Percentiles rank a stretch among this genome's conserved stretches.
These are phyloP conservation scores for Therioaphis trifolii DNA, from an alignment of 2,888 invertebrate genomes.

Conservation along the genomic window DNA sequence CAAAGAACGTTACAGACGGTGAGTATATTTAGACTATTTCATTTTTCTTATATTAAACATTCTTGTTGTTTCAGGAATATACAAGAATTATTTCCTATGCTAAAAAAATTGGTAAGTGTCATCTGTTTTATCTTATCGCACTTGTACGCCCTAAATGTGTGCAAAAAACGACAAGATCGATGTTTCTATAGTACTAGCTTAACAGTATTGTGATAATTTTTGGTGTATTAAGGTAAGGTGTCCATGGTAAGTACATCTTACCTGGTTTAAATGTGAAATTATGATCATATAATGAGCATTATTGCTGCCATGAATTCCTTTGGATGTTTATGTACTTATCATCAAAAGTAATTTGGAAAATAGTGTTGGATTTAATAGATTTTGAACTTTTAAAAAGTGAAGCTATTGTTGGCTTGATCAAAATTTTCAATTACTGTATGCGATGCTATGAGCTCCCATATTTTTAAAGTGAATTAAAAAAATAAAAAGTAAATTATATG, in stretches of 20 bases:
- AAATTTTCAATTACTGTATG: no score
- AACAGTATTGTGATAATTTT: slow-evolving; percentile 51
- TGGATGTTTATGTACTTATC: no score
- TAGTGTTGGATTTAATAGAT: no score
- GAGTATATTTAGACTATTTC: not conserved
- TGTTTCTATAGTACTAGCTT: slow-evolving; percentile 46
- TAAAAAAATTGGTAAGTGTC: slow-evolving; percentile 52
- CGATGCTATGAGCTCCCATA: no score
- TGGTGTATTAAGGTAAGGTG: slow-evolving; percentile 50
- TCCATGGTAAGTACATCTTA: slow-evolving; percentile 55
- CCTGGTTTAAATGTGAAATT: slow-evolving; percentile 25
- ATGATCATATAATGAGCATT: not conserved
- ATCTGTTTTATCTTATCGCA: slow-evolving; percentile 23
- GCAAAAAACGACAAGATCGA: slow-evolving; percentile 20
- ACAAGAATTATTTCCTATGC: slow-evolving; percentile 46
- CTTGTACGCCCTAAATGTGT: slow-evolving; percentile 20
- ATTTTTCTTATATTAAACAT: not conserved
- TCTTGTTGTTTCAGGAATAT: slow-evolving; percentile 31
- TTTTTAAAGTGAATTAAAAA: no score
- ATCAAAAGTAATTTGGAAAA: no score
- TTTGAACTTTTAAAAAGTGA: no score
- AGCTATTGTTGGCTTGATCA: no score
- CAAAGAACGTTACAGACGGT: slow-evolving; percentile 51
- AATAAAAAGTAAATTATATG: no score
- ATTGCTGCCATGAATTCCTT: not conserved